Evolutionary conservation across 2,797 vertebrate species (phyloP), one percentile per base, ranked within the genome.

Genomic region (Pristis pectinata): DNA sequence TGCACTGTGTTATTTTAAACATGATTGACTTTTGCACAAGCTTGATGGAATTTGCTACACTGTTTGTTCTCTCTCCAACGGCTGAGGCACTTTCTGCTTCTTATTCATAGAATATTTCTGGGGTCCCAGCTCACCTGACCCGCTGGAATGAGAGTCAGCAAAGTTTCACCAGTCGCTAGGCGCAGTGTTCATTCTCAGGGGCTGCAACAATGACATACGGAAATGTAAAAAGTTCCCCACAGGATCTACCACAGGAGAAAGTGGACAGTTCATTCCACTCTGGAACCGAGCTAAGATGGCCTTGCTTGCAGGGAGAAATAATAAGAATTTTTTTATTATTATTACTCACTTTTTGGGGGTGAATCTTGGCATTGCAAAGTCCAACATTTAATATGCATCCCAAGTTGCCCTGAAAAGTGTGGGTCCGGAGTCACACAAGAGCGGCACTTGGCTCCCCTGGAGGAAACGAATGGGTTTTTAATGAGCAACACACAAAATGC

Each of bases 1-100:
- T 97, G 93, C 97, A 97, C 95, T 41, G 95, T 95, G 95, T 96
- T 96, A 96, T 95, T 96, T 97, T 96, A 97, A 97, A 97, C 95
- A 95, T 95, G 95, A 77, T 95, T 95, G 95, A 95, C 96, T 96
- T 98, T 98, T 97, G 96, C 97, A 96, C 59, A 94, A 96, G 96
- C 96, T 96, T 96, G 95, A 70, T 83, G 82, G 96, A 96, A 96
- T 95, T n/a, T 87, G 94, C 95, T 95, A 94, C 83, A 95, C 95
- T 97, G 96, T 97, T 97, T 97, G 96, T 95, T 96, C 95, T 96
- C 94, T 94, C 95, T 92, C 95, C 95, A 95, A 95, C 91, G 89
- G 19, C 59, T 27, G 94, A 13, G 49, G 79, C 49, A 82, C 95
- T 82, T 91, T 80, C 94, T 95, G 95, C 0, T 0, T n/a, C 5